A percentile compares a stretch with the other conserved stretches of the same genome.
Evolutionary conservation across 2,888 invertebrate species (phyloP).

Genomic region (Gastrophysa polygoni): DNA sequence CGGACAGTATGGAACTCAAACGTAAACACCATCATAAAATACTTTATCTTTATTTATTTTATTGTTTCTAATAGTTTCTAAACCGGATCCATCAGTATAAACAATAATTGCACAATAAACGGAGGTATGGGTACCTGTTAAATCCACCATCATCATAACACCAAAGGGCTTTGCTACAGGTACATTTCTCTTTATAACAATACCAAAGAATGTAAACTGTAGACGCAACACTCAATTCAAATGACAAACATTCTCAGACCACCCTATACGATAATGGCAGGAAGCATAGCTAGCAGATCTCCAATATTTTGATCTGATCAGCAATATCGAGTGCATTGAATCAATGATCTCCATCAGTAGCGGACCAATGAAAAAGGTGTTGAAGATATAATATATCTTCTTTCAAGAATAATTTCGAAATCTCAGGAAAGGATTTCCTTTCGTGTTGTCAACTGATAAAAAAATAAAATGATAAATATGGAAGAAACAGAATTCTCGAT

Average conservation of each 20-base stretch:
- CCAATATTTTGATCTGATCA: slow-evolving; percentile 19
- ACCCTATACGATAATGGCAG: slow-evolving; percentile 24
- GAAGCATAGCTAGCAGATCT: slow-evolving; percentile 20
- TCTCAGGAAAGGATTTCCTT: too few species aligned
- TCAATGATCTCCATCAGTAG: slow-evolving; percentile 3
- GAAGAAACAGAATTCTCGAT: too few species aligned
- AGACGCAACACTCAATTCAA: slow-evolving; percentile 33
- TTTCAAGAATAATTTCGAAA: too few species aligned
- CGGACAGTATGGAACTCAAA: too few species aligned
- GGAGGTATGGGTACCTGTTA: neutral
- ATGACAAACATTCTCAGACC: slow-evolving; percentile 22
- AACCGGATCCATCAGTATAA: neutral
- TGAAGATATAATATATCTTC: too few species aligned
- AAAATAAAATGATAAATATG: too few species aligned
- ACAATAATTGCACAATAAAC: neutral
- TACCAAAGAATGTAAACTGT: slow-evolving; percentile 9
- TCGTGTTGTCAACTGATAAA: too few species aligned
- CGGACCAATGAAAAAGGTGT: too few species aligned
- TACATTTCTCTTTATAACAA: neutral
- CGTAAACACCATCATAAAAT: too few species aligned
- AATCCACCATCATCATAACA: neutral
- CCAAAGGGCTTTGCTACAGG: neutral
- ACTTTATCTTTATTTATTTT: neutral
- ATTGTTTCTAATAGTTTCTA: neutral
- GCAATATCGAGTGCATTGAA: slow-evolving; percentile 3